Evolutionary conservation across 2,888 invertebrate species (phyloP), one percentile per base, ranked within the genome.

Genomic region (Athripsodes cinereus): DNA sequence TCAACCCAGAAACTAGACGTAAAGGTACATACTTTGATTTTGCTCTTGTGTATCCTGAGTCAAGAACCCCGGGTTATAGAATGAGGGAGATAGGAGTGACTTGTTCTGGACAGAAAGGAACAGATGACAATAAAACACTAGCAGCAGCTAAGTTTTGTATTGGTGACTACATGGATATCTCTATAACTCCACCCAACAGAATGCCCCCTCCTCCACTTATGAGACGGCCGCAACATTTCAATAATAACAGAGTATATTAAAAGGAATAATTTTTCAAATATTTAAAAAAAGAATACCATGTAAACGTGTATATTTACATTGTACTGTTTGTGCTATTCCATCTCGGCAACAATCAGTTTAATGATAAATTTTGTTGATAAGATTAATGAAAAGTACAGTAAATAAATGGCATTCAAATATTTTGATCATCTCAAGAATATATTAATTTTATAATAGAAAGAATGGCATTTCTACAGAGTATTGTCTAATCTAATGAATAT

Each of bases 1-100:
- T 99, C 0, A 98, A 98, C 73, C 94, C 95, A 5, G 98, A 98
- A 71, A 93, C 98, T 0, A 81, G 97, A 52, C 87, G 91, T 55
- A 94, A 95, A 71, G 98, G 98, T 48, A 98, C 98, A 2, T 93
- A 92, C 68, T 98, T 99, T 73, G 96, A 95, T 72, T 99, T 99
- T 78, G 91, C 95, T 1, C 81, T 97, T 53, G 90, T 93, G 0
- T 90, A 82, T 66, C 93, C 93, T 0, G 92, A 92, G 67, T 79
- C 76, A 67, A 81, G 89, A 60, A 83, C 85, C 16, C 85, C 90
- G 5, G 85, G 89, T n/a, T 95, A 91, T 69, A 81, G 92, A 55
- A 88, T 94, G 85, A 83, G 95, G 59, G 95, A 97, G 69, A 94
- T 99, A 65, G 99, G 99, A 11, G 90, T 89, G 0, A 97, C 97